Evolutionary conservation across 2,797 vertebrate genomes (phyloP).

Genomic region (Gymnoscopelus braueri): DNA sequence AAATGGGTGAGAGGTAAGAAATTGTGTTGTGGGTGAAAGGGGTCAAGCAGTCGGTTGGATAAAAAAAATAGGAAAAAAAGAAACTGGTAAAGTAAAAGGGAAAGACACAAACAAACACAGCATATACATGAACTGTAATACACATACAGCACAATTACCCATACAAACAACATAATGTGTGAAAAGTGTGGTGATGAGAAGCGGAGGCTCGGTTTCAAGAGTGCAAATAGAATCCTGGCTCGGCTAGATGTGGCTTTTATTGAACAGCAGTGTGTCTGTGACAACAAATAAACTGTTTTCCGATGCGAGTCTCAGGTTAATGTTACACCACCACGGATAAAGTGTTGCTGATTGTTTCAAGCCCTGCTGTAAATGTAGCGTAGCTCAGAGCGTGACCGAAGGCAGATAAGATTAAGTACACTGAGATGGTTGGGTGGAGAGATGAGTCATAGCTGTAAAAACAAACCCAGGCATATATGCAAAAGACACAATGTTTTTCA

Average conservation of each 20-base stretch:
- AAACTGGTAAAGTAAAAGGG: too few species aligned
- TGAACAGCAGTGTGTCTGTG: slow-evolving; percentile 30
- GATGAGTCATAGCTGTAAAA: slow-evolving; percentile 16
- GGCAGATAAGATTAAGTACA: slow-evolving; percentile 3
- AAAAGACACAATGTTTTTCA: too few species aligned
- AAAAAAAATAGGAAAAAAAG: too few species aligned
- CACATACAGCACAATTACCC: too few species aligned
- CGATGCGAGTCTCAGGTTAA: slow-evolving; percentile 34
- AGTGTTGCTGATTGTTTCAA: slow-evolving; percentile 21
- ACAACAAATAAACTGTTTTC: slow-evolving; percentile 36
- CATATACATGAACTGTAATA: too few species aligned
- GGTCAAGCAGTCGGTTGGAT: too few species aligned
- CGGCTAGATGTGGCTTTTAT: slow-evolving; percentile 39
- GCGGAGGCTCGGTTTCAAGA: slow-evolving; percentile 12
- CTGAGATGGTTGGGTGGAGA: not conserved
- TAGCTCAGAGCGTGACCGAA: not conserved
- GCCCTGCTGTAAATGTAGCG: slow-evolving; percentile 12
- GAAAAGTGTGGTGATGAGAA: too few species aligned
- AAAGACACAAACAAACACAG: too few species aligned
- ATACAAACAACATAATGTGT: too few species aligned
- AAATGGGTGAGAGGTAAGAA: too few species aligned
- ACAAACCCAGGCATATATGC: too few species aligned
- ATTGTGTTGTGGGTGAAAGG: too few species aligned
- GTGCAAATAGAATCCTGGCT: slow-evolving; percentile 52
- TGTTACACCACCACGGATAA: slow-evolving; percentile 3